Percentiles rank a stretch among this genome's conserved stretches.
Conservation (phyloP, 2,797 vertebrate genomes). For the Hipposideros larvatus region DNA sequence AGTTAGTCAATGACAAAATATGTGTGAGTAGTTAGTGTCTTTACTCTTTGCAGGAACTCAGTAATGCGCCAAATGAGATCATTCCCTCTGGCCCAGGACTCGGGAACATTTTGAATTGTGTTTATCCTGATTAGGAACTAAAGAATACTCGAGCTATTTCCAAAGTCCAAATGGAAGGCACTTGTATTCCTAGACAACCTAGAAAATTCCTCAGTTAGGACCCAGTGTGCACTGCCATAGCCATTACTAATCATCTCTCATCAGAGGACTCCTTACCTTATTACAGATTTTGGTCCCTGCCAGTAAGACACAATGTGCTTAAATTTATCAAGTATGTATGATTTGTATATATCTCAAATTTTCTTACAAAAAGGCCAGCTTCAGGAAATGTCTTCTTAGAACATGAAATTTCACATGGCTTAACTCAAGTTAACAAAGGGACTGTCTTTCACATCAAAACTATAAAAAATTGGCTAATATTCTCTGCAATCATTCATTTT, state of each 20-base stretch:
- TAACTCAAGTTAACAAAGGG: constrained; percentile 45
- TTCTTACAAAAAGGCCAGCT: constrained; percentile 49
- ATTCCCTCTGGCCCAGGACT: constrained; percentile 67
- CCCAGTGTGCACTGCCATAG: neutral
- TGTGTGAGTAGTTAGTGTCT: constrained; percentile 61
- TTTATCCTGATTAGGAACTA: constrained; percentile 55
- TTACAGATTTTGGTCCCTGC: constrained; percentile 62
- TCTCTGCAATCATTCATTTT: constrained; percentile 18
- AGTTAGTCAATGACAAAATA: constrained; percentile 74
- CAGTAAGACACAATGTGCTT: constrained; percentile 69
- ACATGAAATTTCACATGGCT: constrained; percentile 29
- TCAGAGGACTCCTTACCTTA: constrained; percentile 58
- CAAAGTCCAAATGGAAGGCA: constrained; percentile 58
- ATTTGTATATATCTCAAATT: constrained; percentile 58
- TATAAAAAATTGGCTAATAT: neutral
- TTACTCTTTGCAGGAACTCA: constrained; percentile 62
- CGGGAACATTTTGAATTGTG: constrained; percentile 68
- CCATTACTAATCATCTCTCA: constrained; percentile 59
- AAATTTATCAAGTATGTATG: constrained; percentile 67
- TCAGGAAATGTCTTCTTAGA: constrained; percentile 59
- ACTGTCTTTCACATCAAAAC: constrained; percentile 13
- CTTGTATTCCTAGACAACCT: constrained; percentile 65
- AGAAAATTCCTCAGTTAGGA: constrained; percentile 67
- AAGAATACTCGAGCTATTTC: constrained; percentile 62
- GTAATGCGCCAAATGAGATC: constrained; percentile 72